Conservation (phyloP, 2,113 vertebrate species). For the Phylloscopus trochiloides region DNA sequence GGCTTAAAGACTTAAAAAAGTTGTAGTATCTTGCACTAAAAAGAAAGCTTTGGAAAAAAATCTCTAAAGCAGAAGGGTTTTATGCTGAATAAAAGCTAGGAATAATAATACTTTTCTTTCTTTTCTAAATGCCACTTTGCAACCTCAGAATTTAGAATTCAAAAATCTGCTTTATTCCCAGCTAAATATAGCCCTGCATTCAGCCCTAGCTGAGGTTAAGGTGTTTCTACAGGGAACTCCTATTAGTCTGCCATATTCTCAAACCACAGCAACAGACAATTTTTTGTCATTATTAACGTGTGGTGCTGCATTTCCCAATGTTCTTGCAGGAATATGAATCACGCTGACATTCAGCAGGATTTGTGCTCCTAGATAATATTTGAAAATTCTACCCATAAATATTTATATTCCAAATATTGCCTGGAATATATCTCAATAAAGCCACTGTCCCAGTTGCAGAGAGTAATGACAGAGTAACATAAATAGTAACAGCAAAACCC, state of each 20-base stretch:
- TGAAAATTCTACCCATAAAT: conserved; percentile 39
- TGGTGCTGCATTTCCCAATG: background rate
- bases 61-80: background rate
- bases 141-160: conserved; percentile 17
- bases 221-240: background rate
- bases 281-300: background rate
- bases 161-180: background rate
- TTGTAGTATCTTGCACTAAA: background rate
- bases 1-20: conserved; percentile 29
- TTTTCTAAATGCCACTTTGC: background rate
- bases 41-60: background rate
- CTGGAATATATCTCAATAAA: conserved; percentile 37
- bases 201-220: background rate
- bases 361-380: conserved; percentile 17
- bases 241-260: background rate
- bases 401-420: conserved; percentile 51
- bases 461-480: background rate
- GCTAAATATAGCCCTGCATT: background rate
- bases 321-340: conserved; percentile 33
- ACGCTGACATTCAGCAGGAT: conserved; percentile 11
- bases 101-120: background rate
- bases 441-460: background rate
- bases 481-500: background rate
- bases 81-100: background rate
- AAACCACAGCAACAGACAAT: background rate